Base-by-base conservation (phyloP, 2,888 invertebrate genomes). In the Nomada fabriciana region DNA sequence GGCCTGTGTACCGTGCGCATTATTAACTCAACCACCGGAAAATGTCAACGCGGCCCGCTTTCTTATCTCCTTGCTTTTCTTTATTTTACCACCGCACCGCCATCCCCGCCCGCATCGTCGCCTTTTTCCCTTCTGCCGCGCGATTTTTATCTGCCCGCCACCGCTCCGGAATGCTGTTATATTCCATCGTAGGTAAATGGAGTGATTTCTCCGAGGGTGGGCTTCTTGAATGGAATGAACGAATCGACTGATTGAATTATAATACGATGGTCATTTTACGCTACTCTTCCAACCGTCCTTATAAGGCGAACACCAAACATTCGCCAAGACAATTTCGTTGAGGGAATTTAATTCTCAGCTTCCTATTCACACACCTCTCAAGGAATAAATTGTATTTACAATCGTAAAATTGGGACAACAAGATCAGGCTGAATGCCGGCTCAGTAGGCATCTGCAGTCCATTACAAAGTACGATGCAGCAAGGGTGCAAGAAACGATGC, bases 21-120 rank as follows among this genome's bases (percentile, higher is more conserved):
- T 94, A 93, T 93, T 93, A 93, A 93, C 92, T 93, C 92, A 93
- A 93, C 92, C 93, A 92, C 92, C 91, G 92, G 93, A 93, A 94
- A 93, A 93, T 92, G 92, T 93, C 93, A 93, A 93, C 91, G 90
- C 88, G 88, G 89, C 87, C 76, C 65, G 52, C 43, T 80, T 86
- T 85, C 91, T 92, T 92, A 91, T 91, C 92, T 91, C 87, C 83
- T 90, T 86, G 88, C 89, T 89, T 87, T 89, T 90, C 89, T 92
- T 92, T 91, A 89, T 91, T 91, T 91, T 89, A 90, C 81, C 85
- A 75, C 86, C 68, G 55, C n/a, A 23, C 72, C 50, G 68, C 43
- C 73, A 76, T 68, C 64, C 75, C 69, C 55, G 23, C 59, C 72
- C 43, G 65, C 70, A 67, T 68, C 76, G 23, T 52, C 72, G 61